Evolutionary conservation across 2,888 invertebrate species (phyloP), one percentile per base, ranked within the genome.

Genomic region (Erynnis tages): DNA sequence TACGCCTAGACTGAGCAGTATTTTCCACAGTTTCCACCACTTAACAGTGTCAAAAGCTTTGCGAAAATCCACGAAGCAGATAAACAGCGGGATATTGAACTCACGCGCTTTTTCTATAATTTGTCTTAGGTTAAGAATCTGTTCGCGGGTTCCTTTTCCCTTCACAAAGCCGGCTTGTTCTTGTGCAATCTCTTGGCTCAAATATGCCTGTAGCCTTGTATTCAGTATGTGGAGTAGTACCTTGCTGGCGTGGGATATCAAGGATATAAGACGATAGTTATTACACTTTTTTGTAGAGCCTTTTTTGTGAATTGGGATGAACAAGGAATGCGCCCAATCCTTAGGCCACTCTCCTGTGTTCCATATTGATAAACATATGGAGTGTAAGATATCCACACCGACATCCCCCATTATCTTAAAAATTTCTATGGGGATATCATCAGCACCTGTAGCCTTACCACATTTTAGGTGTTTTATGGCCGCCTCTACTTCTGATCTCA

Each of bases 401-500:
- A 11, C 21, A 11, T 49, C 49, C 1, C 41, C 46, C 11, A 21
- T 14, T 1, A 34, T 41, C 11, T 45, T 50, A 6, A 50, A 30
- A 1, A 30, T 34, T 16, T 49, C 45, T 16, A 37, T 52, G 30
- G 16, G 54, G 3, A 54, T 50, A 4, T 21, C 19, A 16, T 54
- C 45, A 13, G 1, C 6, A 5, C 45, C 44, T 21, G n/a, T 21
- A 25, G 34, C 50, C 19, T 46, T 54, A 5, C 35, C 17, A 1
- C 14, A 27, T 21, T 46, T 54, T 6, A 54, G 50, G 29, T 54
- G 49, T 16, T 45, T 32, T 11, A 49, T 40, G 4, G 49, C 40
- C 10, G 45, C 49, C 25, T 25, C 7, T 4, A 49, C 7, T 40
- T 54, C 45, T 2, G 16, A 11, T 14, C 19, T 44, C 2, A 49